These are phyloP conservation scores for Plemyria rubiginata DNA, from an alignment of 2,888 invertebrate genomes.

Conservation along the genomic window DNA sequence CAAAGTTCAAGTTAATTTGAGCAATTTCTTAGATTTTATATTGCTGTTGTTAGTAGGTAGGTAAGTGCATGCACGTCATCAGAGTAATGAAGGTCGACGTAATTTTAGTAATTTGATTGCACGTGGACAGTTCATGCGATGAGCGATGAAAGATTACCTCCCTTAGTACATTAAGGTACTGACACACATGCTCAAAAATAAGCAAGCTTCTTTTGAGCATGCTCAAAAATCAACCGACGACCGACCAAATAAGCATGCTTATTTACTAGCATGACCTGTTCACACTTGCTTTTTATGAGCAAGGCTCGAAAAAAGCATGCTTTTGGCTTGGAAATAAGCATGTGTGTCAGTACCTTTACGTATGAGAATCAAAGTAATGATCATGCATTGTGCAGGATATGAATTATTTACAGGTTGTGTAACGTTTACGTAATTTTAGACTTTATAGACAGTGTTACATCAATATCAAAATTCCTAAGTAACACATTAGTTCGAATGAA, in stretches of 20 bases:
- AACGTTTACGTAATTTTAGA: slow-evolving; percentile 4
- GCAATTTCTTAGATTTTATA: slow-evolving; percentile 2
- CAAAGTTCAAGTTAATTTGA: background rate
- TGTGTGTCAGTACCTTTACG: background rate
- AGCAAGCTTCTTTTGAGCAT: no score
- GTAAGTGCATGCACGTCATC: background rate
- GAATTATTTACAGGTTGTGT: slow-evolving; percentile 17
- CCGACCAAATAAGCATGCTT: no score
- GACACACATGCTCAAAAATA: no score
- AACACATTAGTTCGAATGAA: background rate
- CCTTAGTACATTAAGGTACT: no score
- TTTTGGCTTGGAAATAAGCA: no score
- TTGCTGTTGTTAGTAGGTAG: background rate
- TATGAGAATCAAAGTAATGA: slow-evolving; percentile 18
- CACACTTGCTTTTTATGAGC: no score
- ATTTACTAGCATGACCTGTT: no score
- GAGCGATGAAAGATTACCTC: slow-evolving; percentile 13
- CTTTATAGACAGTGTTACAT: slow-evolving; percentile 1
- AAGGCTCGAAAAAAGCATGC: no score
- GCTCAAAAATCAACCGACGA: no score
- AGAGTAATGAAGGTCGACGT: slow-evolving; percentile 6
- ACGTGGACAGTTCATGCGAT: slow-evolving; percentile 15
- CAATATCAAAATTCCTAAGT: background rate
- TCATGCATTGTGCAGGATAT: slow-evolving; percentile 20
- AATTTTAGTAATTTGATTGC: slow-evolving; percentile 24